These are phyloP conservation scores for Enteromius unitaeniatus DNA, from an alignment of 2,797 vertebrate species.

Conservation along the genomic window DNA sequence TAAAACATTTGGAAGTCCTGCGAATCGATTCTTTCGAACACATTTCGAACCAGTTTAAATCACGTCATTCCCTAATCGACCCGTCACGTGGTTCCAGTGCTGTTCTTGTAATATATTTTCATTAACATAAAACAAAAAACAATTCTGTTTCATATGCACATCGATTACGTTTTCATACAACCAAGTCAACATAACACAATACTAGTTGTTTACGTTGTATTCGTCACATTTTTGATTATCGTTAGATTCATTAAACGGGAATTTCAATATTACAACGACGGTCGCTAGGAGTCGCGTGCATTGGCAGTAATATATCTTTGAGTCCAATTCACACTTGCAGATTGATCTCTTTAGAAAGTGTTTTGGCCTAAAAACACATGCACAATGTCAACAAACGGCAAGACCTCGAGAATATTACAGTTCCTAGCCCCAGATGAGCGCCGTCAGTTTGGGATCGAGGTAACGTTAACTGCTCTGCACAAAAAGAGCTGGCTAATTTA, in stretches of 20 bases:
- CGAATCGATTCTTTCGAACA: too few species aligned
- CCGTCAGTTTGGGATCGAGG: constrained; percentile 55
- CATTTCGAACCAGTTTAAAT: too few species aligned
- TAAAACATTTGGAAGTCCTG: too few species aligned
- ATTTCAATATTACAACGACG: not conserved
- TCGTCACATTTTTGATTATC: too few species aligned
- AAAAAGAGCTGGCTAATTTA: too few species aligned
- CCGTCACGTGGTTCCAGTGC: too few species aligned
- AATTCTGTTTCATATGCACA: not conserved
- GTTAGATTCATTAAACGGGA: not conserved
- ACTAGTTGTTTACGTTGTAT: too few species aligned
- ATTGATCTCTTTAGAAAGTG: not conserved
- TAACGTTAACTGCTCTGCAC: not conserved
- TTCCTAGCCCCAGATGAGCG: constrained; percentile 55
- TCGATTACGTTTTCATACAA: not conserved
- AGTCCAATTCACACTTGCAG: not conserved
- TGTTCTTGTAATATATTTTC: too few species aligned
- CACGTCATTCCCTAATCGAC: too few species aligned
- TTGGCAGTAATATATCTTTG: not conserved
- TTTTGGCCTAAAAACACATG: not conserved
- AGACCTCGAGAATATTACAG: constrained; percentile 52
- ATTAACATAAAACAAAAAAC: not conserved
- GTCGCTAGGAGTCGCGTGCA: constrained; percentile 5
- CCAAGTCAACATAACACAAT: too few species aligned
- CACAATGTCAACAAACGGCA: constrained; percentile 61